phyloP scores from a whole-genome alignment of 2,797 vertebrate genomes.

The Rhabdomys pumilio region DNA sequence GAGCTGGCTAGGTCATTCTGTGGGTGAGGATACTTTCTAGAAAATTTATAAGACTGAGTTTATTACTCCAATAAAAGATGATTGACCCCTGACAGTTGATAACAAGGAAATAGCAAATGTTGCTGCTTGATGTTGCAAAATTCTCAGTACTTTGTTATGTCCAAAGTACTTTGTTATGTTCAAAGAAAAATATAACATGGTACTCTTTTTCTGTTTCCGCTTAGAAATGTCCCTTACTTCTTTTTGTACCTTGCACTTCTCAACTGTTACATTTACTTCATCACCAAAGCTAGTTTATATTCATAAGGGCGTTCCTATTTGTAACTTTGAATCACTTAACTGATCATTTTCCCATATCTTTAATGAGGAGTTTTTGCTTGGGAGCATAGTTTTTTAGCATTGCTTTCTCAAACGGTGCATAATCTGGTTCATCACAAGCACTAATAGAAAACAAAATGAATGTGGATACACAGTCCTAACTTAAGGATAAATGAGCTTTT shows the following conservation, averaged over 20 bases:
- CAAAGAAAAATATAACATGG: background rate
- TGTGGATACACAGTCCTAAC: background rate
- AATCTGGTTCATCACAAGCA: background rate
- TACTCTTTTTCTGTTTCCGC: background rate
- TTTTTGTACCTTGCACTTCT: background rate
- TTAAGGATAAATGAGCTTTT: background rate
- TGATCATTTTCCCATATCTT: background rate
- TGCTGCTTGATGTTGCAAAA: background rate
- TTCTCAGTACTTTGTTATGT: background rate
- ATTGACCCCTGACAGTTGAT: background rate
- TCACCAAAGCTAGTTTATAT: background rate
- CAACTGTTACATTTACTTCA: background rate
- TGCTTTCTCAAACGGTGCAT: background rate
- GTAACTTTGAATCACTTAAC: background rate
- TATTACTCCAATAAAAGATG: background rate
- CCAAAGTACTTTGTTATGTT: too few relatives aligned
- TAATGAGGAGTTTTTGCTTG: background rate
- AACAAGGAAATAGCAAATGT: background rate
- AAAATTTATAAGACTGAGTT: background rate
- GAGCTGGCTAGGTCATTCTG: background rate
- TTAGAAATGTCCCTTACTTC: background rate
- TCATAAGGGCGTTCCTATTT: background rate
- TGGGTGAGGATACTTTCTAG: background rate
- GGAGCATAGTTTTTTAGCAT: background rate
- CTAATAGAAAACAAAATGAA: background rate